Evolutionary conservation across 2,113 vertebrate species (phyloP), one percentile per base, ranked within the genome.

Genomic region (Oreotragus oreotragus): DNA sequence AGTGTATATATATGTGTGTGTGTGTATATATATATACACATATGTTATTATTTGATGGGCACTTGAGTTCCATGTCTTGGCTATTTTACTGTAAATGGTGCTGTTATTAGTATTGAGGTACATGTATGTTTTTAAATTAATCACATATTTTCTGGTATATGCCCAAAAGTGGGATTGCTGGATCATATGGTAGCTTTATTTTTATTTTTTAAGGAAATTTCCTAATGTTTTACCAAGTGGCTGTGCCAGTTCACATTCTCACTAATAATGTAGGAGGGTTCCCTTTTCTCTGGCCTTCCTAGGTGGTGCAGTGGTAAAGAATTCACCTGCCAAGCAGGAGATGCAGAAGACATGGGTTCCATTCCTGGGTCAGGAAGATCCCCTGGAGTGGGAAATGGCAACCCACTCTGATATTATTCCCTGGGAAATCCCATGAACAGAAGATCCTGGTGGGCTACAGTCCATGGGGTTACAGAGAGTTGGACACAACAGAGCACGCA

Each of bases 21-120:
- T 70, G 17, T 70, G 3, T 53, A 6, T 53, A 5, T 17, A 1
- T 51, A 1, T 30, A 25, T 10, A 57, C 0, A 58, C 10, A 33
- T 8, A 33, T 64, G 33, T 66, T n/a, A 9, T 66, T 66, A 49
- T 47, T 19, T 33, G 45, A 79, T 79, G 76, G 4, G 5, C 27
- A 79, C 28, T 49, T 33, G 16, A 47, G 45, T 79, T 79, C 16
- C 28, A 49, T 79, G 28, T 79, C 15, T 49, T 79, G 77, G 9
- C 45, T 49, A 6, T 49, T 70, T 70, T 70, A 70, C 64, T 79
- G 45, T 33, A 49, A 80, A 16, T 49, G 9, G 28, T 79, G 16
- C 76, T 79, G 45, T 45, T 79, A 30, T 49, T 47, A 79, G 27
- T 79, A 79, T 49, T 49, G 76, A 28, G 76, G 28, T 49, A 30